Percentiles rank a stretch among this genome's conserved stretches.
Evolutionary conservation across 2,888 invertebrate species (phyloP).

Genomic region (Julus scanicus): DNA sequence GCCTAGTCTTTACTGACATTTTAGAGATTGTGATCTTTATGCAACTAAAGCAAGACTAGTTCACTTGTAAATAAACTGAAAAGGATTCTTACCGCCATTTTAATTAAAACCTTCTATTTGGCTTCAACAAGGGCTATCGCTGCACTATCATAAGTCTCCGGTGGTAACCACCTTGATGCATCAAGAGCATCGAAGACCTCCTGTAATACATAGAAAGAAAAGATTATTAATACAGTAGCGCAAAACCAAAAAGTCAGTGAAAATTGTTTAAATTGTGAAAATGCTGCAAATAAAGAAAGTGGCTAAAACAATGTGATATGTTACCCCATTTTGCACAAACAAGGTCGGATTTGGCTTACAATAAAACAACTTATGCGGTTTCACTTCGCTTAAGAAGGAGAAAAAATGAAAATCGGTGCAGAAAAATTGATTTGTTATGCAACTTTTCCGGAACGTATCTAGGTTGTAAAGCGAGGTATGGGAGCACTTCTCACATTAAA

Average conservation of each 20-base stretch:
- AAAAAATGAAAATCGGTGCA: not conserved
- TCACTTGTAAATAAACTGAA: not conserved
- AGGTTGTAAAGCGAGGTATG: too few relatives aligned
- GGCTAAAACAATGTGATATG: too few relatives aligned
- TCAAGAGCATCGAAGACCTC: slow-evolving; percentile 57
- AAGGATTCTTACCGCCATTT: not conserved
- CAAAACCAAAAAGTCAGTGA: too few relatives aligned
- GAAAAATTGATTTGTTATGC: too few relatives aligned
- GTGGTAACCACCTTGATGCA: slow-evolving; percentile 56
- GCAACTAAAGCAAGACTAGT: not conserved
- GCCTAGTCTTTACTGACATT: not conserved
- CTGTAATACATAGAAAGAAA: slow-evolving; percentile 43
- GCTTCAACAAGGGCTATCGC: slow-evolving; percentile 44
- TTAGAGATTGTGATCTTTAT: not conserved
- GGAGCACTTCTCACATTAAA: too few relatives aligned
- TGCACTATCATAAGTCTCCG: slow-evolving; percentile 54
- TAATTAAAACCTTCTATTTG: slow-evolving; percentile 8
- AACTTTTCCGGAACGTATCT: too few relatives aligned
- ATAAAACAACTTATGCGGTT: too few relatives aligned
- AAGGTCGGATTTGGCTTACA: too few relatives aligned
- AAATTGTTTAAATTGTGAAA: too few relatives aligned
- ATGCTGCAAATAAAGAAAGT: too few relatives aligned
- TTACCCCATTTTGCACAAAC: too few relatives aligned
- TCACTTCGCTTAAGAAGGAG: not conserved
- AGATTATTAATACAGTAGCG: not conserved